phyloP scores from a whole-genome alignment of 2,797 vertebrate species.

The Acipenser oxyrinchus region DNA sequence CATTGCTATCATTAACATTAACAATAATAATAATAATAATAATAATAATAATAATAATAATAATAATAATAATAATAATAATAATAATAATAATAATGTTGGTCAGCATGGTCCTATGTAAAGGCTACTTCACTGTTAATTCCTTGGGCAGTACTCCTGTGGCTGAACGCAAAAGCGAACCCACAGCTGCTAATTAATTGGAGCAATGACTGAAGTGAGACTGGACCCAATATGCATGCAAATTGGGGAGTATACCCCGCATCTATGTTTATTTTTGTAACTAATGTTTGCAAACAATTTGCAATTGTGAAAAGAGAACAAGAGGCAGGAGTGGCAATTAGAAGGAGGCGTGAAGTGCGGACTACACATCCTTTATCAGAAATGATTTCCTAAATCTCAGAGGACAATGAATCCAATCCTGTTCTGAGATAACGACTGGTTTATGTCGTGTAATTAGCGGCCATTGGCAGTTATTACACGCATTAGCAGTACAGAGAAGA shows the following conservation, averaged over 20 bases:
- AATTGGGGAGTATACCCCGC: constrained; percentile 36
- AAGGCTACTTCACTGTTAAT: too few species aligned
- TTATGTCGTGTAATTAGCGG: constrained; percentile 10
- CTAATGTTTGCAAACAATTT: constrained; percentile 31
- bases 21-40: too few species aligned
- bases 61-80: too few species aligned
- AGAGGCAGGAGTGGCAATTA: background rate
- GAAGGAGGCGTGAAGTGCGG: background rate
- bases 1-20: too few species aligned
- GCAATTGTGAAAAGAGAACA: constrained; percentile 24
- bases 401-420: constrained; percentile 21
- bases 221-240: constrained; percentile 31
- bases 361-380: constrained; percentile 1
- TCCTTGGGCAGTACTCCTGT: too few species aligned
- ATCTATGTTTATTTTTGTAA: constrained; percentile 48
- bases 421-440: constrained; percentile 7
- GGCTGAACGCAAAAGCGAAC: too few species aligned
- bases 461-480: background rate
- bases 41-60: too few species aligned
- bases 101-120: too few species aligned
- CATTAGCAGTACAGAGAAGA: too few species aligned
- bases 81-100: too few species aligned
- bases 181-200: too few species aligned
- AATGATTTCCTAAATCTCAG: constrained; percentile 18
- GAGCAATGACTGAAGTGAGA: background rate